Base-by-base conservation (phyloP, 2,797 vertebrate species). In the Cichlasoma orientale region DNA sequence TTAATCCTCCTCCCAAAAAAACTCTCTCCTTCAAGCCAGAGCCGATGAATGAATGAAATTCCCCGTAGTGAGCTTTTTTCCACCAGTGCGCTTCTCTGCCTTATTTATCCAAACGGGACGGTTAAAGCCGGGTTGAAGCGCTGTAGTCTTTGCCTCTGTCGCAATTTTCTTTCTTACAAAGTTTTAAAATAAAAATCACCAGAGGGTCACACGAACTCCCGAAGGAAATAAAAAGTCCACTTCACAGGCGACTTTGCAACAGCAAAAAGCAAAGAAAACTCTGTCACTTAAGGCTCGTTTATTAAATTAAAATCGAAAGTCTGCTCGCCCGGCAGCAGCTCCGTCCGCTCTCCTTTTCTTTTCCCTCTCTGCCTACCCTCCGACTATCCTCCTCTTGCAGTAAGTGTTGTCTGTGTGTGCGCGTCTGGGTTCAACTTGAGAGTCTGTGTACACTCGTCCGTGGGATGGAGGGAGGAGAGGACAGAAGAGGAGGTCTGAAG, bases 391-490 rank as follows among this genome's bases (percentile, higher is more conserved):
- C 84, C 82, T 82, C 82, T 72, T 41, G 77, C 84, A 53, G 72
- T 41, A 79, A 72, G 78, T 59, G 77, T 71, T 74, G 11, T 85
- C 71, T 63, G 66, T 41, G 54, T 72, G 88, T 63, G 78, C n/a
- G 82, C 36, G 86, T 81, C 85, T 85, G 83, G 59, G 78, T 82
- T 85, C 90, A 92, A 93, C 90, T 94, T 92, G 87, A 90, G 88
- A 89, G 82, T 74, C 82, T 85, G 85, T 56, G 50, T 55, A 83
- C 85, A 89, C 89, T 91, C 87, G 84, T 90, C 84, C 53, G 77
- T 76, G 86, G 88, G 87, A 89, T 87, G 89, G 81, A 90, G 82
- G 82, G 89, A 90, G 83, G 82, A 78, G 82, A 86, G 77, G 83
- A 80, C 19, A 78, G 83, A 73, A 69, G 86, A 85, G 85, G 77